Conservation (phyloP, 2,113 vertebrate species). For the Danio rerio region GRCz12tu NC_133181.1:13429501-13430000, state of each 20-base stretch:
- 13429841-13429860: conserved; percentile 30
- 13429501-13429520: neutral
- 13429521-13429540: conserved; percentile 24
- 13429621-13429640: conserved; percentile 48
- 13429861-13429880: conserved; percentile 12
- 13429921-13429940: conserved; percentile 76
- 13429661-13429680: conserved; percentile 14
- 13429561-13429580: conserved; percentile 44
- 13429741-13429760: conserved; percentile 17
- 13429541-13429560: neutral
- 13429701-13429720: conserved; percentile 23
- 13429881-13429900: conserved; percentile 24
- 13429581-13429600: conserved; percentile 36
- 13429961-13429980: conserved; percentile 39
- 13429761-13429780: conserved; percentile 15
- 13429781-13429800: conserved; percentile 5
- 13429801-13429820: conserved; percentile 15
- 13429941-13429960: conserved; percentile 87
- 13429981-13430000: conserved; percentile 48
- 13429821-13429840: conserved; percentile 26
- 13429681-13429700: conserved; percentile 12
- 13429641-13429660: conserved; percentile 44
- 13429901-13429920: conserved; percentile 6
- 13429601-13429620: conserved; percentile 35
- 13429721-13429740: conserved; percentile 24